These are phyloP conservation scores for Oryzias celebensis DNA, from an alignment of 2,113 vertebrate genomes.

Conservation along the genomic window DNA sequence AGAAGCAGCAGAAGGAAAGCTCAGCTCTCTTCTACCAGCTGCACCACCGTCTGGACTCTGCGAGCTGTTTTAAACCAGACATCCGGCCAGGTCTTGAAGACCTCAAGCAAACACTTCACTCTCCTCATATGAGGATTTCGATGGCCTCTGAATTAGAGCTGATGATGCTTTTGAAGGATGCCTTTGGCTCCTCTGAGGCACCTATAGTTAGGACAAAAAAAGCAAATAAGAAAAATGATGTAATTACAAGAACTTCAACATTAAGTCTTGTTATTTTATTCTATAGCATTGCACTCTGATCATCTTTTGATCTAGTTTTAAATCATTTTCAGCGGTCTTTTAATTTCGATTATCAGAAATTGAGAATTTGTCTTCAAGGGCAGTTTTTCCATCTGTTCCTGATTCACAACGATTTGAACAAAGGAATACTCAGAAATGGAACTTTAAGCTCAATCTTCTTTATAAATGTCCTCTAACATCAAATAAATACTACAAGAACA, in stretches of 20 bases:
- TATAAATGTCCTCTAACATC: too few species aligned
- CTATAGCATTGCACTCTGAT: background rate
- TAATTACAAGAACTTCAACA: background rate
- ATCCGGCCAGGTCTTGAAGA: background rate
- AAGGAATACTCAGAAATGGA: too few species aligned
- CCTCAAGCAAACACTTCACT: constrained; percentile 4
- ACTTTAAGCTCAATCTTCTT: too few species aligned
- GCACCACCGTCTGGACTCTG: constrained; percentile 10
- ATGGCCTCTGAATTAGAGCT: constrained; percentile 62
- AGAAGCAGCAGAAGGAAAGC: constrained; percentile 49
- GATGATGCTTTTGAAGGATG: constrained; percentile 38
- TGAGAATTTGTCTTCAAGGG: too few species aligned
- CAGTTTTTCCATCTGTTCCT: too few species aligned
- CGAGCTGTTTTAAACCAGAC: background rate
- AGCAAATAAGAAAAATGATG: constrained; percentile 19
- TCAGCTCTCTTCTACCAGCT: constrained; percentile 61
- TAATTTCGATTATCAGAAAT: too few species aligned
- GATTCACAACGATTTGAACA: too few species aligned
- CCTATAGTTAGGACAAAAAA: constrained; percentile 52
- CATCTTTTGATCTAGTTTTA: too few species aligned
- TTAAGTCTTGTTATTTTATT: background rate
- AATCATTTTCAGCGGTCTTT: too few species aligned
- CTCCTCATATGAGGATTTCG: constrained; percentile 78
- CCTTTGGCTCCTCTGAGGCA: constrained; percentile 35
- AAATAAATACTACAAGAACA: too few species aligned